Evolutionary conservation across 1,140 invertebrate genomes (phyloP).

Genomic region (Saccostrea cuccullata): DNA sequence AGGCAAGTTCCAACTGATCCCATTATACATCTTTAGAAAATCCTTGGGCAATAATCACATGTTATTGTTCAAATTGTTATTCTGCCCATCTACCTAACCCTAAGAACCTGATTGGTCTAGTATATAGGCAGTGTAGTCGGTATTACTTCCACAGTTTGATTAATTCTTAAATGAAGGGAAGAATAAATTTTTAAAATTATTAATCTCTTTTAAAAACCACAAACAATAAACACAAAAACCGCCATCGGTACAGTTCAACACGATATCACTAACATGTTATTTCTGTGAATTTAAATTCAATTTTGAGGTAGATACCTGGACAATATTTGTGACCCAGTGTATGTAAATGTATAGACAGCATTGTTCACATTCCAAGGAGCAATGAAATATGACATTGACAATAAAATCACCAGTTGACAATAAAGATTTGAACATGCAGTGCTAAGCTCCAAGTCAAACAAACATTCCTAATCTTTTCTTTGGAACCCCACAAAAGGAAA

Average conservation of each 20-base stretch:
- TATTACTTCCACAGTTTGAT: conserved; percentile 6
- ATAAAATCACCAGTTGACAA: conserved; percentile 28
- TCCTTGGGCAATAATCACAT: neutral
- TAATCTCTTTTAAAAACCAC: conserved; percentile 28
- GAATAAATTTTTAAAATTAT: conserved; percentile 18
- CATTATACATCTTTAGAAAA: neutral
- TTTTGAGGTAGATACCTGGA: conserved; percentile 19
- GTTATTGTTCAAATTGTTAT: conserved; percentile 1
- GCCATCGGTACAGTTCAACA: neutral
- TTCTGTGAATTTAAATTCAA: conserved; percentile 22
- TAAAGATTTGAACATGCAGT: conserved; percentile 36
- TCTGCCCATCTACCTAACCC: neutral
- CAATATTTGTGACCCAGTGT: conserved; percentile 30
- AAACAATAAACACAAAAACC: conserved; percentile 21
- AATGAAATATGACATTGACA: conserved; percentile 36
- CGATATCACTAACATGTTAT: conserved; percentile 13
- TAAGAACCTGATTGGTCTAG: neutral
- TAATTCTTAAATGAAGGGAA: conserved; percentile 9
- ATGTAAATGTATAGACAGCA: conserved; percentile 2
- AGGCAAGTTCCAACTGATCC: conserved; percentile 26
- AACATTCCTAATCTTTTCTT: conserved; percentile 27
- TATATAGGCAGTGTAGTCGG: neutral
- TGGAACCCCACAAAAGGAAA: conserved; percentile 18
- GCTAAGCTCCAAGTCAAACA: conserved; percentile 32
- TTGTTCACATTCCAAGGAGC: conserved; percentile 18